Evolutionary conservation across 2,113 vertebrate species (phyloP).

Genomic region (Andinoacara biseriatus): DNA sequence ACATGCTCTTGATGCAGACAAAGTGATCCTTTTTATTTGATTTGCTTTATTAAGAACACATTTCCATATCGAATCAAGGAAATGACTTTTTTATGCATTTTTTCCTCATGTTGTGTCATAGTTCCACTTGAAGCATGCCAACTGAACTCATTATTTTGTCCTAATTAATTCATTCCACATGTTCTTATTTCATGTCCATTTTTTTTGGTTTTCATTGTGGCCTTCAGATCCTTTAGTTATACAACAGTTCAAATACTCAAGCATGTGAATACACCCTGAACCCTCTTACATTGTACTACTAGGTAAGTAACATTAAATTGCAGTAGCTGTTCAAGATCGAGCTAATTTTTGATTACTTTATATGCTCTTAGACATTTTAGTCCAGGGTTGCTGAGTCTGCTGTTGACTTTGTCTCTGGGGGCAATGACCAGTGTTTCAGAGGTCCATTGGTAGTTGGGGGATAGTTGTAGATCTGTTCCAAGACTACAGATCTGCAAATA

Average conservation of each 20-base stretch:
- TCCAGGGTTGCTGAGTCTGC: background rate
- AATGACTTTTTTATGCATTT: background rate
- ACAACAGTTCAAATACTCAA: background rate
- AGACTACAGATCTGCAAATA: background rate
- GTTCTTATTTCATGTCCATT: slow-evolving; percentile 31
- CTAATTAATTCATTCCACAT: slow-evolving; percentile 59
- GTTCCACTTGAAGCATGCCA: slow-evolving; percentile 13
- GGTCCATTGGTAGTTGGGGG: background rate
- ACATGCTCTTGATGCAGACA: slow-evolving; percentile 18
- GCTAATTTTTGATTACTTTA: background rate
- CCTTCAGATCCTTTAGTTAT: background rate
- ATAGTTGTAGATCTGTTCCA: background rate
- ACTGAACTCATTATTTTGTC: slow-evolving; percentile 35
- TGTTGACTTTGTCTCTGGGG: background rate
- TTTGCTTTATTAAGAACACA: slow-evolving; percentile 36
- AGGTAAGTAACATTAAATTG: background rate
- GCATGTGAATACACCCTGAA: background rate
- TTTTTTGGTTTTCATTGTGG: slow-evolving; percentile 18
- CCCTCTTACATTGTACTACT: background rate
- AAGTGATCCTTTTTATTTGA: slow-evolving; percentile 40
- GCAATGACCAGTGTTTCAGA: background rate
- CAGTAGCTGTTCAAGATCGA: background rate
- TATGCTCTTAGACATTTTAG: background rate
- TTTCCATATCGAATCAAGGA: slow-evolving; percentile 28
- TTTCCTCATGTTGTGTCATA: background rate